These are phyloP conservation scores for Alauda arvensis DNA, from an alignment of 2,797 vertebrate species.

Conservation along the genomic window DNA sequence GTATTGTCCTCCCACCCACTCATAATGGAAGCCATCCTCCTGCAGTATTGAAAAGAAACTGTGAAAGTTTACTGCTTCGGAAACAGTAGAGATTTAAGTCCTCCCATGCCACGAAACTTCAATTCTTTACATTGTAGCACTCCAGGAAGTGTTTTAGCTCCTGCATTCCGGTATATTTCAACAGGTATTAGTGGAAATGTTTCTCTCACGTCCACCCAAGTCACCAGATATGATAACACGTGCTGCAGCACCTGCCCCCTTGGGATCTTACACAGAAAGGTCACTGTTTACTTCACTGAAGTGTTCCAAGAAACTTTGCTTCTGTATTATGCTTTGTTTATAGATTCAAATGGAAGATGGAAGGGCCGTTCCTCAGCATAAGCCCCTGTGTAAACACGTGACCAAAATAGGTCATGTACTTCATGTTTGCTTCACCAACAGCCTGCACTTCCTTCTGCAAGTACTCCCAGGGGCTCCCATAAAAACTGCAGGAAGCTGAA, in stretches of 20 bases:
- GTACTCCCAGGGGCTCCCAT: not conserved
- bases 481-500: not conserved
- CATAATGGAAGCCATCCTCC: not conserved
- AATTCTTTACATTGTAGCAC: fast-evolving
- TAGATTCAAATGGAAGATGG: not conserved
- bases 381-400: not conserved
- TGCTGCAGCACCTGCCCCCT: not conserved
- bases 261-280: not conserved
- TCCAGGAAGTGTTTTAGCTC: not conserved
- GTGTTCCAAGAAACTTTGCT: not conserved
- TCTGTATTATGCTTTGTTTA: not conserved
- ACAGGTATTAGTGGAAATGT: fast-evolving
- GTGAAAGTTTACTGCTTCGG: not conserved
- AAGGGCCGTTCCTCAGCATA: not conserved
- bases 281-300: not conserved
- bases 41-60: not conserved
- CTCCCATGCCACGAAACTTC: not conserved
- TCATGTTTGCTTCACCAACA: not conserved
- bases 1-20: not conserved
- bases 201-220: not conserved
- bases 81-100: not conserved
- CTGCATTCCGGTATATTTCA: not conserved
- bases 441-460: not conserved
- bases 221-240: fast-evolving
- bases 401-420: not conserved